Evolutionary conservation across 2,113 vertebrate genomes (phyloP), one percentile per base, ranked within the genome.

Genomic region (Sinosuthora webbiana): DNA sequence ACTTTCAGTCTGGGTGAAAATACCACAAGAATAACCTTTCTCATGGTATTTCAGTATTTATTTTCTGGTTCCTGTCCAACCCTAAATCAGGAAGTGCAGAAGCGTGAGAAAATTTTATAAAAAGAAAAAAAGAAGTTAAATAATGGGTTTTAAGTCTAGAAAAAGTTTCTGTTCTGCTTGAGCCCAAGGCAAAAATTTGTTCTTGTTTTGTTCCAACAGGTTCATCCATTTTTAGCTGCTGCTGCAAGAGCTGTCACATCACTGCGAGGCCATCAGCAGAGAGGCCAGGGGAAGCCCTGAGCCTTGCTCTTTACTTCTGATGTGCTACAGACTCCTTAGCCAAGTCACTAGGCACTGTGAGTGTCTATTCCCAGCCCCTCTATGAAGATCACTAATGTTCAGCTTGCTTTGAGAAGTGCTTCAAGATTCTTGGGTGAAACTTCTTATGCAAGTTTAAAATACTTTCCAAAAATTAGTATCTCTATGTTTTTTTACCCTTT

Each of bases 21-120:
- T 97, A 94, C 95, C 96, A 96, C 96, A 96, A 95, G 95, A 96
- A 94, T 97, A 97, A 96, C 94, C 94, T 97, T 95, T 97, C 95
- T 96, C 96, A 96, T 95, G 94, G 95, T 96, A 97, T 96, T 96
- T 95, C 88, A 96, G 83, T 96, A 95, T 97, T 97, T 96, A 94
- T 97, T 96, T 89, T 96, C 92, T 96, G 96, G 96, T 97, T 96
- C 94, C 95, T 93, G 80, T 95, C 96, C 96, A 96, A 87, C 64
- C 76, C 93, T 96, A 94, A 96, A 96, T 96, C 96, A 97, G 96
- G 96, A 97, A 97, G 94, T 96, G 49, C 85, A 94, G 94, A 97
- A 95, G 95, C 95, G 60, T 97, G 96, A 96, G 96, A 97, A 97
- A 95, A 96, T 76, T 89, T 95, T 96, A 97, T 96, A 94, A 95